Evolutionary conservation across 2,888 invertebrate genomes (phyloP), one percentile per base, ranked within the genome.

Genomic region (Poecilus cupreus): DNA sequence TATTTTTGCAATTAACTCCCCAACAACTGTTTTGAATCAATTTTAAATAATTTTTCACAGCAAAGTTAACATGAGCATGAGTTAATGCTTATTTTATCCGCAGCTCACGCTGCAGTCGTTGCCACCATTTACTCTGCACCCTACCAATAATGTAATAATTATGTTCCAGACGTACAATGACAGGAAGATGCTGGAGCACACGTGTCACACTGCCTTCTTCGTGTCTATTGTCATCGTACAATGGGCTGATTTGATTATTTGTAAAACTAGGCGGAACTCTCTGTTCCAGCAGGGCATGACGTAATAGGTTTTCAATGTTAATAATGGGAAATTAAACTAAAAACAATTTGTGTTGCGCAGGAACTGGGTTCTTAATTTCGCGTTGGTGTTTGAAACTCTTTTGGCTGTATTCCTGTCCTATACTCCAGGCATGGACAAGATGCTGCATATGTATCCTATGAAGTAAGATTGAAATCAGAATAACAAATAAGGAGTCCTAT

Each of bases 191-290:
- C 92, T 98, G 87, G 98, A 98, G 90, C 98, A 95, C 91, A 98
- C 98, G 83, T 98, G 98, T 91, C 98, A 98, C 91, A 98, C 98
- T 84, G 97, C 98, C 85, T 98, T 98, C 95, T 98, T 98, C 91
- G 96, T 97, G 26, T 96, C 98, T 84, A 98, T 98, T 91, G 98
- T 98, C 80, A 95, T 98, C 86, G 98, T 98, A 86, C 98, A 98
- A 89, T 98, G 98, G 98, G 97, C 98, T 85, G 98, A 98, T 92
- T 92, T 98, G 92, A 97, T 98, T 90, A 96, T 98, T 88, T 98
- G 98, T 91, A 98, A 98, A 93, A 98, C 98, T 86, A 94, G 98
- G 87, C 95, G 98, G 89, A 97, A 98, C 90, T 98, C 98, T 81
- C 95, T 98, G 89, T 91, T 98, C 86, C 98, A 98, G 89, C 98